Base-by-base conservation (phyloP, 2,797 vertebrate genomes). In the Hybognathus amarus region DNA sequence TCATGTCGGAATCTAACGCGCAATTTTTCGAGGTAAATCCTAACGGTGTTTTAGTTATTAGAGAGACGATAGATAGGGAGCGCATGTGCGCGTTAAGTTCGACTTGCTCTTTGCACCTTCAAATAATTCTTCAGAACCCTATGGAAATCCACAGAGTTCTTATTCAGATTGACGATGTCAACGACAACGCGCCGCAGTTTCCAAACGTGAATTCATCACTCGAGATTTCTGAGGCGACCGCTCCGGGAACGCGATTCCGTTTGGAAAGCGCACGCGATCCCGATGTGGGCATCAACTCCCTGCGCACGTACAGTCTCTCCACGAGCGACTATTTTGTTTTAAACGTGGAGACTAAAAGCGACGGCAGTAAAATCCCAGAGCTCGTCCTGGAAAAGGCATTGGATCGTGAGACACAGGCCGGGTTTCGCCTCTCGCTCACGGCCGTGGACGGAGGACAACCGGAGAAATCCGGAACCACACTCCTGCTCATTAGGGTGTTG, bases 151-250 rank as follows among this genome's bases (percentile, higher is more conserved):
- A 95, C 45, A 95, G 96, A n/a, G 93, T 98, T 24, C 93, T 96
- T 87, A 95, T 99, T 83, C 95, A 97, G 87, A 94, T 99, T 87
- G 87, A 96, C 91, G 98, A 99, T 86, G 92, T 97, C 75, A 99
- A 99, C 40, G 98, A 99, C 91, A 99, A 99, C 76, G 94, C 97
- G 18, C 98, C 98, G 6, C 94, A 92, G 85, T 99, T 99, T 90
- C 95, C 96, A 61, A 95, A 94, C 0, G 88, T 90, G 66, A 95
- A 95, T 87, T 94, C 96, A 85, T 95, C 95, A 40, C 76, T 99
- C 90, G 96, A 96, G 56, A 93, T 99, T 3, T 96, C 97, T 0
- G 98, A 99, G 85, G 96, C 97, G 42, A 96, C 97, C 5, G 91
- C 94, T 1, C 93, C 94, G 27, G 97, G 96, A 3, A 92, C 96